These are phyloP conservation scores for Epizoanthus ramosus DNA, from an alignment of 92 coral and sea anemone species.

Conservation along the genomic window DNA sequence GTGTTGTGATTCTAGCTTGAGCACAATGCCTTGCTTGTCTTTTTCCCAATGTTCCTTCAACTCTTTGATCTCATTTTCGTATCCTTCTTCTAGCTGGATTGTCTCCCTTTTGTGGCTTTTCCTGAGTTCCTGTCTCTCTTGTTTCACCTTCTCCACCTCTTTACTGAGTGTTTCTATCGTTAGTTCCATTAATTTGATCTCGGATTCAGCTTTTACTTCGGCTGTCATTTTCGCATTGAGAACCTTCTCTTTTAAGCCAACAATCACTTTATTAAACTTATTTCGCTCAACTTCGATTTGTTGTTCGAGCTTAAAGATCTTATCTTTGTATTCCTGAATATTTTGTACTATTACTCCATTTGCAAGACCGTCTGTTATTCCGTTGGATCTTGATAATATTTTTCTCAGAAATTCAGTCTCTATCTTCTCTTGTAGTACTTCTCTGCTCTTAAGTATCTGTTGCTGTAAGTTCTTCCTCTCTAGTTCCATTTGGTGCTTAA, in stretches of 20 bases:
- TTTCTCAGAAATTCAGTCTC: conserved; percentile 64
- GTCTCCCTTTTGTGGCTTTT: conserved; percentile 75
- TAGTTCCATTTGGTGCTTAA: conserved; percentile 57
- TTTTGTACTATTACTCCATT: conserved; percentile 58
- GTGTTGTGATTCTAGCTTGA: conserved; percentile 68
- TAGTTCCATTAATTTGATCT: conserved; percentile 72
- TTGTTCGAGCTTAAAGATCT: conserved; percentile 36
- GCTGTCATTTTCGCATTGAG: conserved; percentile 50
- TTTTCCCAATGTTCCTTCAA: conserved; percentile 66
- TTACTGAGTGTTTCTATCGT: conserved; percentile 83
- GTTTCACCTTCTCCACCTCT: conserved; percentile 83
- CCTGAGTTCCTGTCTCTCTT: conserved; percentile 82
- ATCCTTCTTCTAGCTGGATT: conserved; percentile 63
- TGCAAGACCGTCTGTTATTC: conserved; percentile 49
- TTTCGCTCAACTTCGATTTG: conserved; percentile 46
- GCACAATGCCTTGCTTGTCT: conserved; percentile 53
- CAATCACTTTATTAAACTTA: conserved; percentile 33
- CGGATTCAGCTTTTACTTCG: conserved; percentile 57
- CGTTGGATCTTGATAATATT: conserved; percentile 26
- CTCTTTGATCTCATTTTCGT: conserved; percentile 71
- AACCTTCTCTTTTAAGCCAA: conserved; percentile 52
- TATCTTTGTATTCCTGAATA: conserved; percentile 61
- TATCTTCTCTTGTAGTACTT: conserved; percentile 65
- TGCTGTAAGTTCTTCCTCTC: conserved; percentile 65
- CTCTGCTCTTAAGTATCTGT: conserved; percentile 56